Evolutionary conservation across 2,888 invertebrate species (phyloP).

Genomic region (Mellilla xanthometata): DNA sequence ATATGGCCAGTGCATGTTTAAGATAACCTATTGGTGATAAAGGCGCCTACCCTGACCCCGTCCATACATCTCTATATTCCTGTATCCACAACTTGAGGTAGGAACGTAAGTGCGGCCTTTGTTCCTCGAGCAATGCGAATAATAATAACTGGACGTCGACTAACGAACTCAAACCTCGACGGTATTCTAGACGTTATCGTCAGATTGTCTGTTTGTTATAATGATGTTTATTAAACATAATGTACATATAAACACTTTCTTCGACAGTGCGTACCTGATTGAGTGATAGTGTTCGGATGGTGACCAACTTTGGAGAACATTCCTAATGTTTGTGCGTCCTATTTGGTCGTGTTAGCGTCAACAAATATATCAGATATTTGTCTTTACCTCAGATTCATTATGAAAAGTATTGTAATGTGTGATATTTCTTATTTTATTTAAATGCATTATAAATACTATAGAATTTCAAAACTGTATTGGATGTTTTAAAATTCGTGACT

Average conservation of each 20-base stretch:
- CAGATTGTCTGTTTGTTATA: slow-evolving; percentile 52
- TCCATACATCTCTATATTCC: slow-evolving; percentile 40
- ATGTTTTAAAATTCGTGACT: too few species aligned
- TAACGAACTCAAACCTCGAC: slow-evolving; percentile 36
- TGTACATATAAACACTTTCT: slow-evolving; percentile 53
- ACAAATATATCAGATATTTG: neutral
- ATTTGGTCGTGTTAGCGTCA: slow-evolving; percentile 1
- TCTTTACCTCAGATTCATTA: slow-evolving; percentile 43
- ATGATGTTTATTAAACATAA: slow-evolving; percentile 66
- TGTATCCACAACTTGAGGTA: slow-evolving; percentile 40
- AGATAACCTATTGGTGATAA: slow-evolving; percentile 64
- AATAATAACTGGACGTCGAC: slow-evolving; percentile 26
- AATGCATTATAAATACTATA: slow-evolving; percentile 7
- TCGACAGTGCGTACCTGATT: slow-evolving; percentile 42
- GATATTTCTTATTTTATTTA: neutral
- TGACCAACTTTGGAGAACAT: slow-evolving; percentile 25
- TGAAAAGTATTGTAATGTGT: slow-evolving; percentile 46
- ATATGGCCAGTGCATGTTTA: slow-evolving; percentile 62
- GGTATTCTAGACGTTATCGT: slow-evolving; percentile 57
- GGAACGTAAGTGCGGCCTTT: slow-evolving; percentile 19
- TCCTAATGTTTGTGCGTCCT: slow-evolving; percentile 1
- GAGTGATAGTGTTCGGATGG: slow-evolving; percentile 19
- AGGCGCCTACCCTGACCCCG: slow-evolving; percentile 55
- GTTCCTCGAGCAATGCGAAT: slow-evolving; percentile 16
- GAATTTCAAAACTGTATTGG: neutral